Conservation (phyloP, 2,888 invertebrate genomes). For the Siphonodentalium dalli region DNA sequence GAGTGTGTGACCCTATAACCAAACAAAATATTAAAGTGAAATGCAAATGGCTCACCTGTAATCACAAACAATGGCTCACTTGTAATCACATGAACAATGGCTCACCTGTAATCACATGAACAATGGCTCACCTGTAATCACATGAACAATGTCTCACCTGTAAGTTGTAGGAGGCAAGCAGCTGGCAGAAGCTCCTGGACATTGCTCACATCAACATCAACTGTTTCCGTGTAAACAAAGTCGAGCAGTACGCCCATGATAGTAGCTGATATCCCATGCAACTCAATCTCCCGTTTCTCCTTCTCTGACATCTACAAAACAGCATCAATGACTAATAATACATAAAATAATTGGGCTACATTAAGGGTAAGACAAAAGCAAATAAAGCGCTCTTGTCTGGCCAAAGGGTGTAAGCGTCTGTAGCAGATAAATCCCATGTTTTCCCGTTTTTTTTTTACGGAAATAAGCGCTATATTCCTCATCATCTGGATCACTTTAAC, state of each 20-base stretch:
- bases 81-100: no score
- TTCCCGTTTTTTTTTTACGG: no score
- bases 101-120: not conserved
- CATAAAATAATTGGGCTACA: not conserved
- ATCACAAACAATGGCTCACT: no score
- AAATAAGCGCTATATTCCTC: no score
- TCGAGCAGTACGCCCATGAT: constrained; percentile 61
- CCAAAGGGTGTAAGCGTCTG: no score
- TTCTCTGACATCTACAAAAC: constrained; percentile 56
- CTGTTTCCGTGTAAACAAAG: constrained; percentile 64
- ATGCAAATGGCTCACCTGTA: no score
- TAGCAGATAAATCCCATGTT: no score
- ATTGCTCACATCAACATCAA: constrained; percentile 61
- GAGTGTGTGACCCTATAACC: no score
- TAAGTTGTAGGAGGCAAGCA: constrained; percentile 63
- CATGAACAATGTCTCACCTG: constrained; percentile 37
- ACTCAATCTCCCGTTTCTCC: constrained; percentile 52
- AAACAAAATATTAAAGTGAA: not conserved
- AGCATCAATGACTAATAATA: not conserved
- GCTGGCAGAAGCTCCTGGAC: constrained; percentile 65
- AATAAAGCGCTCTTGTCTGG: no score
- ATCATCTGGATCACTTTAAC: no score
- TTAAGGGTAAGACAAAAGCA: no score
- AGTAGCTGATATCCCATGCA: constrained; percentile 56
- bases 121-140: not conserved